These are phyloP conservation scores for Dolomedes plantarius DNA, from an alignment of 2,888 invertebrate species.

Conservation along the genomic window DNA sequence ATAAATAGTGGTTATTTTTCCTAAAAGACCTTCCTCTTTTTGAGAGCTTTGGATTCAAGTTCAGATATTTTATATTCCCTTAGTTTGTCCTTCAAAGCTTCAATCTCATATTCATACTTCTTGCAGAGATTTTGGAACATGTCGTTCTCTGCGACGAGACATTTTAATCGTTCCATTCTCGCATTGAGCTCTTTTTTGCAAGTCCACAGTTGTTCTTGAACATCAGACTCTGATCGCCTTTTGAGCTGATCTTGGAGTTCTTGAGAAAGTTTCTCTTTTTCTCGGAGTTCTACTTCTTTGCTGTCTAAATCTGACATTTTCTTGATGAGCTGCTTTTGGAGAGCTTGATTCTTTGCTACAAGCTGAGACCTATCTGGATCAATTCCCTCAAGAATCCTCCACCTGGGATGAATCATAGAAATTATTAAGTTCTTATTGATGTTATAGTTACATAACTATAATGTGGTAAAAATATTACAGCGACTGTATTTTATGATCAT, in stretches of 20 bases:
- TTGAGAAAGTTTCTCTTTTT: background rate
- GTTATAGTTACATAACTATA: no score
- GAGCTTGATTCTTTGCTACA: constrained; percentile 34
- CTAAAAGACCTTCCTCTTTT: background rate
- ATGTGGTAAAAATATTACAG: no score
- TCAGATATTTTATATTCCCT: constrained; percentile 27
- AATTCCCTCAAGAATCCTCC: constrained; percentile 57
- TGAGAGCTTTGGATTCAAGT: background rate
- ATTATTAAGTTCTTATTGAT: no score
- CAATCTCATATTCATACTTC: constrained; percentile 39
- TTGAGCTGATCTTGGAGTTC: background rate
- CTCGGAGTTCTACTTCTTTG: constrained; percentile 3
- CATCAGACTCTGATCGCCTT: background rate
- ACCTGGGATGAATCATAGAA: constrained; percentile 25
- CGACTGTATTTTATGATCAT: no score
- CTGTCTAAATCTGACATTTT: constrained; percentile 12
- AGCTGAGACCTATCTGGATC: constrained; percentile 40
- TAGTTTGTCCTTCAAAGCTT: constrained; percentile 21
- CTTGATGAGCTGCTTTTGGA: constrained; percentile 41
- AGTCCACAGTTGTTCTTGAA: background rate
- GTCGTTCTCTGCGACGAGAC: constrained; percentile 29
- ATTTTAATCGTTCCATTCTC: constrained; percentile 20
- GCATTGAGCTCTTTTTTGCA: constrained; percentile 22
- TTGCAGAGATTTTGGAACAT: constrained; percentile 24
- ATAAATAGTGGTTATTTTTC: no score